Evolutionary conservation across 2,888 invertebrate genomes (phyloP).

Genomic region (Digitonthophagus gazella): DNA sequence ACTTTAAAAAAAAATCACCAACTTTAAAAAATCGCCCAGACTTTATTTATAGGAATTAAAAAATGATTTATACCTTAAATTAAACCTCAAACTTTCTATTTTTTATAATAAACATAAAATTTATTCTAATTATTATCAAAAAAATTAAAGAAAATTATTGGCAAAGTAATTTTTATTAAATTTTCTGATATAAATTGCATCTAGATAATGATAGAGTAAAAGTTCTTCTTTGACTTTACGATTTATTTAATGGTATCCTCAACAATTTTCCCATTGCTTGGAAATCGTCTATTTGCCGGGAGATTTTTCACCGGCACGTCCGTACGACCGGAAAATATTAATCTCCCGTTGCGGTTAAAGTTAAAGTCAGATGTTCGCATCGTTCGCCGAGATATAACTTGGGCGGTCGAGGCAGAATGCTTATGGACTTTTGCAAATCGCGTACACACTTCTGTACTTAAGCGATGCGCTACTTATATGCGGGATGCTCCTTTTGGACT

Average conservation of each 20-base stretch:
- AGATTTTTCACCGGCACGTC: constrained; percentile 25
- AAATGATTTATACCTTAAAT: too few species aligned
- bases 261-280: constrained; percentile 13
- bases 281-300: constrained; percentile 21
- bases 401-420: background rate
- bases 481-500: background rate
- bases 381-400: background rate
- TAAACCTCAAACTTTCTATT: too few species aligned
- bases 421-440: background rate
- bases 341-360: constrained; percentile 22
- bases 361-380: constrained; percentile 19
- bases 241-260: background rate
- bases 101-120: too few species aligned
- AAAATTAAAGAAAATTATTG: too few species aligned
- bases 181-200: too few species aligned
- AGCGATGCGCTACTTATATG: background rate
- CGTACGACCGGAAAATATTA: constrained; percentile 26
- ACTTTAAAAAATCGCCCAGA: too few species aligned
- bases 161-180: too few species aligned
- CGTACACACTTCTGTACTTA: background rate
- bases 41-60: too few species aligned
- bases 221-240: too few species aligned
- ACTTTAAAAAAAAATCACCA: too few species aligned
- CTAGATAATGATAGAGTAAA: too few species aligned
- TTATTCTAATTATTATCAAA: too few species aligned